These are phyloP conservation scores for Ectemnius cavifrons DNA, from an alignment of 2,888 invertebrate genomes.

Conservation along the genomic window DNA sequence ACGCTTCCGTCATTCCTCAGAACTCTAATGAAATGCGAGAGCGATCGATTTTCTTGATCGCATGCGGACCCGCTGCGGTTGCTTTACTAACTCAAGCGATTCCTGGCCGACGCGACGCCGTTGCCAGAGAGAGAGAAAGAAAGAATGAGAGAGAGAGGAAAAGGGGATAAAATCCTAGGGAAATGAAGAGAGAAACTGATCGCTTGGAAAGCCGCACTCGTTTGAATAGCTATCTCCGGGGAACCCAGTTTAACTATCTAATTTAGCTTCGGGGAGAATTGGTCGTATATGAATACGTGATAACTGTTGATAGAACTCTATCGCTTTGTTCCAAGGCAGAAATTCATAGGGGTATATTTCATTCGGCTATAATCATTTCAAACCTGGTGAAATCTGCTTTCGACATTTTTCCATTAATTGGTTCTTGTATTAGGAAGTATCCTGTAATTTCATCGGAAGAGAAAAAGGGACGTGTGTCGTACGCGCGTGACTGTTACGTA, in stretches of 20 bases:
- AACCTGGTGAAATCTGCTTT: too few species aligned
- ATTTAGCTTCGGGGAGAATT: not conserved
- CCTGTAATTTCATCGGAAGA: not conserved
- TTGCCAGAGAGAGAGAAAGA: too few species aligned
- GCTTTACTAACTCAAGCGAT: too few species aligned
- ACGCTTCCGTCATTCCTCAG: not conserved
- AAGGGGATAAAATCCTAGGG: too few species aligned
- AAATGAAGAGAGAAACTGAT: not conserved
- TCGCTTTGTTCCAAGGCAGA: too few species aligned
- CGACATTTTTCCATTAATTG: too few species aligned
- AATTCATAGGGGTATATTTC: too few species aligned
- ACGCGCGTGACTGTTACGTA: constrained; percentile 1
- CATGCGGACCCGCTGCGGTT: not conserved
- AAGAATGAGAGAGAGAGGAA: too few species aligned
- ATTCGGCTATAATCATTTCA: too few species aligned
- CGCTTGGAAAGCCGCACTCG: not conserved
- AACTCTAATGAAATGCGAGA: not conserved
- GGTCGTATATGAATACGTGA: not conserved
- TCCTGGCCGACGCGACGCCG: too few species aligned
- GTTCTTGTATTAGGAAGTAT: not conserved
- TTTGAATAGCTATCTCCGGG: not conserved
- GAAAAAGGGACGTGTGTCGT: not conserved
- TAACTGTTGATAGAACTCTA: too few species aligned
- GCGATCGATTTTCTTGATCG: not conserved
- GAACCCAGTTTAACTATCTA: not conserved